Evolutionary conservation across 2,888 invertebrate genomes (phyloP).

Genomic region (Phaedon cochleariae): DNA sequence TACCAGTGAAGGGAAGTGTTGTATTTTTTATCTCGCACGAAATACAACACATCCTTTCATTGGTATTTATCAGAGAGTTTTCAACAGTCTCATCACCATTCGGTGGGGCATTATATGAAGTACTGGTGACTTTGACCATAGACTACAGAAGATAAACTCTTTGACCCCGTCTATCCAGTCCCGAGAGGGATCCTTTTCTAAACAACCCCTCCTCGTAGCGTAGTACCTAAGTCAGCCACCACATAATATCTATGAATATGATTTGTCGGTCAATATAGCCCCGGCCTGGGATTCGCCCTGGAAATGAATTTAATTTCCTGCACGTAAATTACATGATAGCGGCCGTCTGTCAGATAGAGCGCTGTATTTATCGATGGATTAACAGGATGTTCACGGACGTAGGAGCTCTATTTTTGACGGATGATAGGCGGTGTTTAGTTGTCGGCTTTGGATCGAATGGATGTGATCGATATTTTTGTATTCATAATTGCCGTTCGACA

Average conservation of each 20-base stretch:
- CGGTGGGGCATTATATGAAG: too few relatives aligned
- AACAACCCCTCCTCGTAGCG: not conserved
- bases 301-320: constrained; percentile 46
- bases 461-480: too few relatives aligned
- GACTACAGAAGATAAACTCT: too few relatives aligned
- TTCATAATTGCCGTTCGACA: too few relatives aligned
- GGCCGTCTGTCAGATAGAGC: constrained; percentile 29
- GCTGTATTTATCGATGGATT: constrained; percentile 38
- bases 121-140: too few relatives aligned
- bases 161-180: too few relatives aligned
- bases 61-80: too few relatives aligned
- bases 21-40: too few relatives aligned
- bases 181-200: too few relatives aligned
- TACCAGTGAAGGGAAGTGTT: too few relatives aligned
- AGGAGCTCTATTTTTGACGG: not conserved
- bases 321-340: constrained; percentile 39
- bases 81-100: too few relatives aligned
- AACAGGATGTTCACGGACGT: constrained; percentile 1
- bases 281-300: constrained; percentile 35
- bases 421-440: not conserved
- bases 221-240: not conserved
- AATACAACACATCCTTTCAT: too few relatives aligned
- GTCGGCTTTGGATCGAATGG: not conserved
- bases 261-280: constrained; percentile 20
- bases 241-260: constrained; percentile 10